phyloP scores from a whole-genome alignment of 1,140 invertebrate genomes.

The Zelostemma sp. region DNA sequence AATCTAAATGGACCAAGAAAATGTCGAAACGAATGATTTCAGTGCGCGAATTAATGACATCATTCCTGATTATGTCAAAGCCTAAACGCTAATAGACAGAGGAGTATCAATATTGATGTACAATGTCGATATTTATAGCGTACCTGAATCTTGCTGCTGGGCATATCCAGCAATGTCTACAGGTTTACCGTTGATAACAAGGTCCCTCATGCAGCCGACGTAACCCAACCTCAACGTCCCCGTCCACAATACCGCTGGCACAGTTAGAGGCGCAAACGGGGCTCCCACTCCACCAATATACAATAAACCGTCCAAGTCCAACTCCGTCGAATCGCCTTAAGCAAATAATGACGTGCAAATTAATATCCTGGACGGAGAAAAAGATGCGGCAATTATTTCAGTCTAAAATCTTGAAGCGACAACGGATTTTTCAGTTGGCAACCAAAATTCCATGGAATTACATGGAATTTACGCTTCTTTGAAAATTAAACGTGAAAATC shows the following conservation, averaged over 20 bases:
- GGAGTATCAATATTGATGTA: not conserved
- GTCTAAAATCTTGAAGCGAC: too few species aligned
- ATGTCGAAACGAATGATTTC: too few species aligned
- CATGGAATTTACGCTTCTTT: too few species aligned
- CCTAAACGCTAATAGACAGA: not conserved
- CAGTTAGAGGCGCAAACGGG: conserved; percentile 78
- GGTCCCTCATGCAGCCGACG: conserved; percentile 94
- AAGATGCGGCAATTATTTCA: too few species aligned
- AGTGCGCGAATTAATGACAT: too few species aligned
- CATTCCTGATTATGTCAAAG: too few species aligned
- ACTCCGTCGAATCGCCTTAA: conserved; percentile 84
- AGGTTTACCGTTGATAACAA: conserved; percentile 92
- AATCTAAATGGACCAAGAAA: too few species aligned
- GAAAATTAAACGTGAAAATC: too few species aligned
- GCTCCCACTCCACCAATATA: conserved; percentile 90
- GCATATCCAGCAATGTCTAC: conserved; percentile 92
- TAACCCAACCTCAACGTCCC: conserved; percentile 90
- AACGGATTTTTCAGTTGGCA: too few species aligned
- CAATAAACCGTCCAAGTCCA: conserved; percentile 90
- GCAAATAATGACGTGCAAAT: conserved; percentile 40
- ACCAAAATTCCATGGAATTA: too few species aligned
- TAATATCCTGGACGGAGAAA: not conserved
- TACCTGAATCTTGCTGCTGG: conserved; percentile 90
- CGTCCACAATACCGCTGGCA: conserved; percentile 92
- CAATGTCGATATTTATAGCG: conserved; percentile 42